phyloP scores from a whole-genome alignment of 2,888 invertebrate genomes.

The Drosophila quinaria region DNA sequence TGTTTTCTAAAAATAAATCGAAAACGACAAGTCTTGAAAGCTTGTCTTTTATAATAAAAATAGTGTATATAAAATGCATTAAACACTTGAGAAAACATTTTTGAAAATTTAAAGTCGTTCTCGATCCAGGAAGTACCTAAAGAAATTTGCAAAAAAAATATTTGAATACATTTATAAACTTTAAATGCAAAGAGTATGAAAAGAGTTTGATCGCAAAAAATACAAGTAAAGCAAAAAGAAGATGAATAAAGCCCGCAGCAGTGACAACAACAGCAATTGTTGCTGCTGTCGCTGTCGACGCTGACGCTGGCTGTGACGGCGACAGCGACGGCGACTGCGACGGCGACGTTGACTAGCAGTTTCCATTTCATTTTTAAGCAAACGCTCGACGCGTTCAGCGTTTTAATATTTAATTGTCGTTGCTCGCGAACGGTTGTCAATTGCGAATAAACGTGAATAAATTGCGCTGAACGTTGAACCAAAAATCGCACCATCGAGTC shows the following conservation, averaged over 20 bases:
- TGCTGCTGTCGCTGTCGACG: constrained; percentile 9
- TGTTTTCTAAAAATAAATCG: too few relatives aligned
- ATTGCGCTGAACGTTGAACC: constrained; percentile 8
- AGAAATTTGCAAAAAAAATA: constrained; percentile 22
- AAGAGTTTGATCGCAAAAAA: constrained; percentile 38
- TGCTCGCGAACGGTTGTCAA: constrained; percentile 79
- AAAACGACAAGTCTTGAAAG: too few relatives aligned
- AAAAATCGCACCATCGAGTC: not conserved
- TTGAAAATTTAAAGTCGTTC: too few relatives aligned
- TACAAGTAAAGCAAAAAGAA: not conserved
- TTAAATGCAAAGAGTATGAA: not conserved
- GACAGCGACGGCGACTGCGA: not conserved
- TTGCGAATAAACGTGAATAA: constrained; percentile 24
- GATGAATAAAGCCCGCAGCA: constrained; percentile 20
- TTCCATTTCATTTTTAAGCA: constrained; percentile 85
- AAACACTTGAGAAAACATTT: too few relatives aligned
- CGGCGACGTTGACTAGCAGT: constrained; percentile 47
- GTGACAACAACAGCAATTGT: constrained; percentile 1
- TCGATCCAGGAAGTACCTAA: too few relatives aligned
- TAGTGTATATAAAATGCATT: too few relatives aligned
- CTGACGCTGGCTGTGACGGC: constrained; percentile 14
- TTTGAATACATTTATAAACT: not conserved
- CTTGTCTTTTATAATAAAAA: too few relatives aligned
- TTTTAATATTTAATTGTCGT: constrained; percentile 84
- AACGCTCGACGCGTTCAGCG: constrained; percentile 74